Conservation (phyloP, 2,113 vertebrate species). For the Mormoops blainvillei region DNA sequence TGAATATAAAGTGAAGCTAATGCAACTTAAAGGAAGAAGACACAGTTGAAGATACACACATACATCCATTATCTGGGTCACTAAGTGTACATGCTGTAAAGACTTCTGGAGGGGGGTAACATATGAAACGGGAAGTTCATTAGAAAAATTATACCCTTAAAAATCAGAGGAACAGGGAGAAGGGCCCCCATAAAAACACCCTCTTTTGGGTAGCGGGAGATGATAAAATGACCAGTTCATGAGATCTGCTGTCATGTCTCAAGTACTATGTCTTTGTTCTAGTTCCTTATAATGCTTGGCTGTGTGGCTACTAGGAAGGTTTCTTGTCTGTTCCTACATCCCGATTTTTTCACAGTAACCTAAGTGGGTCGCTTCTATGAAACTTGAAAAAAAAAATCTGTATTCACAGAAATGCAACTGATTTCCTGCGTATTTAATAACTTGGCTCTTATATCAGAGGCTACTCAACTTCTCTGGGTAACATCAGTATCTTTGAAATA, state of each 20-base stretch:
- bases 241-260: background rate
- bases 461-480: background rate
- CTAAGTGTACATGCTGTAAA: fast-evolving
- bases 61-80: background rate
- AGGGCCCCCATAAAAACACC: background rate
- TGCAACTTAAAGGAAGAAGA: background rate
- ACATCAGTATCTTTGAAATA: background rate
- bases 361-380: background rate
- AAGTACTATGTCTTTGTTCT: background rate
- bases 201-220: background rate
- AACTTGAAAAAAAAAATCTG: background rate
- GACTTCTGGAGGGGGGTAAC: background rate
- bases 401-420: background rate
- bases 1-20: background rate
- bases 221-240: background rate
- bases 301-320: background rate
- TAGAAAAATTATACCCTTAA: background rate
- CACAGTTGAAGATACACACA: background rate
- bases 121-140: background rate
- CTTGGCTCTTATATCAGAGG: background rate
- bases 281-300: background rate
- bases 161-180: background rate
- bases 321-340: background rate
- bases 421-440: background rate
- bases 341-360: background rate